phyloP scores from a whole-genome alignment of 2,113 vertebrate genomes.

The Laterallus jamaicensis region DNA sequence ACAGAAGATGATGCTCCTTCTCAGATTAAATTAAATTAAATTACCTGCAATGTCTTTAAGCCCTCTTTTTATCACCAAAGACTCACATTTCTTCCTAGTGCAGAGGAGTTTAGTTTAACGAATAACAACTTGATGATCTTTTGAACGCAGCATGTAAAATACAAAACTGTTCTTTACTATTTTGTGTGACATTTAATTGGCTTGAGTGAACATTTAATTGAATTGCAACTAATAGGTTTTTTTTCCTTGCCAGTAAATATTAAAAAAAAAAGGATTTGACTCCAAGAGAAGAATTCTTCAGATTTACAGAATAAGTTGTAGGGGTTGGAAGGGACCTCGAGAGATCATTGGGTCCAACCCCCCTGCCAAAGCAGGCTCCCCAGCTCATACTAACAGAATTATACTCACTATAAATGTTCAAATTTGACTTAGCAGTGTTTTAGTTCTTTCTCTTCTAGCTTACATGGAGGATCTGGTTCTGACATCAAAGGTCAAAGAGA shows the following conservation, averaged over 20 bases:
- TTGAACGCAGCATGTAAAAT: not conserved
- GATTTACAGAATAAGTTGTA: not conserved
- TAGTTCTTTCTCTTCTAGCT: not conserved
- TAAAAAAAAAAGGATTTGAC: not conserved
- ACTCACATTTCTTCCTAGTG: not conserved
- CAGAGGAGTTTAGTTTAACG: not conserved
- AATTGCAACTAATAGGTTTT: not conserved
- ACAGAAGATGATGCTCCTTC: not conserved
- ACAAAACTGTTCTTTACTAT: not conserved
- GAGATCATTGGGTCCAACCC: too few relatives aligned
- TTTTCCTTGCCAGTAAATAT: not conserved
- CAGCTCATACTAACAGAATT: too few relatives aligned
- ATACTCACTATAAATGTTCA: not conserved
- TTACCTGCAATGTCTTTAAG: conserved; percentile 7
- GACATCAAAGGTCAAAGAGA: not conserved
- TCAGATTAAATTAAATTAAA: conserved; percentile 49
- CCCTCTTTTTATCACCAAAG: not conserved
- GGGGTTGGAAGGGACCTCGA: too few relatives aligned
- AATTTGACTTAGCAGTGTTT: not conserved
- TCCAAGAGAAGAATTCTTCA: not conserved
- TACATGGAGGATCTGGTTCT: not conserved
- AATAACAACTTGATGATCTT: not conserved
- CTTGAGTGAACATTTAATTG: not conserved
- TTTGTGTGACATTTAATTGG: not conserved
- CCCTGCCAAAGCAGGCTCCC: too few relatives aligned